A percentile compares a stretch with the other conserved stretches of the same genome.
These are phyloP conservation scores for Brachyistius frenatus DNA, from an alignment of 2,113 vertebrate genomes.

Conservation along the genomic window DNA sequence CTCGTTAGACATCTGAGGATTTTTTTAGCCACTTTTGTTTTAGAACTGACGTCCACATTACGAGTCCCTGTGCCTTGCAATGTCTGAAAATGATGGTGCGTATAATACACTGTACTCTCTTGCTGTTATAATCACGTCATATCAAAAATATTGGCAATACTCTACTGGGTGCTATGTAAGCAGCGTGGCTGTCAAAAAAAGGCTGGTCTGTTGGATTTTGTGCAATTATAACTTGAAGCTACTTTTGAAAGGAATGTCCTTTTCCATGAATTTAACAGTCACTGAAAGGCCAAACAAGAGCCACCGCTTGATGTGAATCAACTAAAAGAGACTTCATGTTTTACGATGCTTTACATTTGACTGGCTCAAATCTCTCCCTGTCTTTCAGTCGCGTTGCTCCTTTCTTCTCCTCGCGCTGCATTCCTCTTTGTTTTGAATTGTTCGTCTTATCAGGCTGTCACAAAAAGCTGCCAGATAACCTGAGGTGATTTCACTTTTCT, in stretches of 20 bases:
- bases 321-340: constrained; percentile 45
- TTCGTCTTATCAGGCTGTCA: constrained; percentile 66
- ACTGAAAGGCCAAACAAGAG: constrained; percentile 36
- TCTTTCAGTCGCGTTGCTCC: constrained; percentile 43
- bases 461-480: constrained; percentile 64
- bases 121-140: background rate
- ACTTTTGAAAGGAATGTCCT: constrained; percentile 7
- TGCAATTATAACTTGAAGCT: constrained; percentile 32
- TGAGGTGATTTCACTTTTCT: constrained; percentile 57
- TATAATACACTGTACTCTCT: background rate
- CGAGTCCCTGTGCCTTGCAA: background rate
- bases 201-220: background rate
- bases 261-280: constrained; percentile 19
- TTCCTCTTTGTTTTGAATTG: constrained; percentile 48
- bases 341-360: background rate
- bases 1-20: constrained; percentile 33
- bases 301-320: constrained; percentile 24
- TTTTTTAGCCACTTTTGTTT: constrained; percentile 28
- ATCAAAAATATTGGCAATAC: background rate
- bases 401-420: constrained; percentile 20
- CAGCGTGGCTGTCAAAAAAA: background rate
- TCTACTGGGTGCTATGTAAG: background rate
- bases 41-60: background rate
- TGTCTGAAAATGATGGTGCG: background rate
- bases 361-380: constrained; percentile 26